Evolutionary conservation across 2,888 invertebrate genomes (phyloP).

Genomic region (Platynereis dumerilii): DNA sequence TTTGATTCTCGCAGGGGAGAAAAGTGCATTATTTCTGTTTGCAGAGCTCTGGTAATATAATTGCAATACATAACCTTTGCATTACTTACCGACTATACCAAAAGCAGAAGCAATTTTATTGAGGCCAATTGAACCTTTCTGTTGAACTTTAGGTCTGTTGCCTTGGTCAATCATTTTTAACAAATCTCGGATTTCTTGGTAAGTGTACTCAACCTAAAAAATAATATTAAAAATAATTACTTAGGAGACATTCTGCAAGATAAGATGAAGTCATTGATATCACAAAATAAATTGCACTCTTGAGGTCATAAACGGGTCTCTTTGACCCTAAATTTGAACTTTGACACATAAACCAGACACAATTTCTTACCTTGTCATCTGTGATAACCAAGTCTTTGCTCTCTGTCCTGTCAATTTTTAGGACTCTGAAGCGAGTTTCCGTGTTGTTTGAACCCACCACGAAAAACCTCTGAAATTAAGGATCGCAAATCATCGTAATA

Average conservation of each 20-base stretch:
- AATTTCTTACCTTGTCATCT: constrained; percentile 74
- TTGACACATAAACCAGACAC: too few species aligned
- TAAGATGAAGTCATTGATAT: too few species aligned
- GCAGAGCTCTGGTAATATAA: too few species aligned
- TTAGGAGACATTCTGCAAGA: too few species aligned
- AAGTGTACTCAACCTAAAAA: constrained; percentile 79
- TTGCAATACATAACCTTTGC: too few species aligned
- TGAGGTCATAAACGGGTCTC: too few species aligned
- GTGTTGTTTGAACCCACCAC: constrained; percentile 95
- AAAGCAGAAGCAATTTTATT: constrained; percentile 87
- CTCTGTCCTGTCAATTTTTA: constrained; percentile 92
- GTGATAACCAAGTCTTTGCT: constrained; percentile 79
- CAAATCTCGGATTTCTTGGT: constrained; percentile 83
- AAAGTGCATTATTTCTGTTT: too few species aligned
- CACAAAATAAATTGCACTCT: too few species aligned
- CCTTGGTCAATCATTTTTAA: constrained; percentile 78
- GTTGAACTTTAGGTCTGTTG: constrained; percentile 66
- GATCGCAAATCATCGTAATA: constrained; percentile 4
- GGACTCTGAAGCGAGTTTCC: constrained; percentile 85
- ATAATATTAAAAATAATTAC: too few species aligned
- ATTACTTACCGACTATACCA: constrained; percentile 84
- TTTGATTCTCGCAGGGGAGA: too few species aligned
- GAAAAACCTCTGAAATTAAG: constrained; percentile 78
- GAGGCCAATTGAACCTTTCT: constrained; percentile 68
- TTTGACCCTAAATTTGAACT: too few species aligned